Evolutionary conservation across 1,140 invertebrate species (phyloP), one percentile per base, ranked within the genome.

Genomic region (Tetragonula clypearis): DNA sequence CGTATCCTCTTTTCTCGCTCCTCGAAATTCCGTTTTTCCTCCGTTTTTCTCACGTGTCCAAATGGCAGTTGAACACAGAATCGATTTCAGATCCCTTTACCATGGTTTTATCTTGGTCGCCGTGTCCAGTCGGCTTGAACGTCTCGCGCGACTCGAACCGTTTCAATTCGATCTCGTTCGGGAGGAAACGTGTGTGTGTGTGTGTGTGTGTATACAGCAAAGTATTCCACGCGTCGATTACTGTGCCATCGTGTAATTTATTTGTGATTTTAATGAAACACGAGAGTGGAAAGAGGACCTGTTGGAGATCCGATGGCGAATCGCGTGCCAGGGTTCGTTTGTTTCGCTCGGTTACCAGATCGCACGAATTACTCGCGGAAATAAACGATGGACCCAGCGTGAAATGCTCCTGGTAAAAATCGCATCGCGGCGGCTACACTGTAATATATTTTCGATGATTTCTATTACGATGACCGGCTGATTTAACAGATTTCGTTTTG

Each of bases 81-180:
- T 81, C 83, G 78, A 85, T 81, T 49, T 19, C 14, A 17, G 6
- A 23, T 49, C 69, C 56, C 30, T 41, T 56, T 56, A 23, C 30
- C n/a, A 49, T 19, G 49, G 68, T 80, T 84, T 80, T 74, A 73
- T 68, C 41, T 58, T 56, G 55, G n/a, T 26, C 41, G 41, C 55
- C 26, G 49, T 66, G 58, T 68, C 72, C 49, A 78, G 74, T 49
- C 69, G 55, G 58, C 78, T 80, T 53, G 17, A 78, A 75, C 53
- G 73, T 49, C 41, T 49, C 41, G 41, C 68, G 55, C 76, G 69
- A 35, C 49, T 87, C 87, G 72, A 81, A 85, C 60, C 41, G 55
- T 55, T 75, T 56, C 73, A n/a, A 75, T 56, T 75, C 53, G 49
- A 53, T 74, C 30, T n/a, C 6, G 26, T 53, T 8, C 14, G 6